A percentile compares a stretch with the other conserved stretches of the same genome.
Evolutionary conservation across 2,888 invertebrate genomes (phyloP).

Genomic region (Litoditis marina): DNA sequence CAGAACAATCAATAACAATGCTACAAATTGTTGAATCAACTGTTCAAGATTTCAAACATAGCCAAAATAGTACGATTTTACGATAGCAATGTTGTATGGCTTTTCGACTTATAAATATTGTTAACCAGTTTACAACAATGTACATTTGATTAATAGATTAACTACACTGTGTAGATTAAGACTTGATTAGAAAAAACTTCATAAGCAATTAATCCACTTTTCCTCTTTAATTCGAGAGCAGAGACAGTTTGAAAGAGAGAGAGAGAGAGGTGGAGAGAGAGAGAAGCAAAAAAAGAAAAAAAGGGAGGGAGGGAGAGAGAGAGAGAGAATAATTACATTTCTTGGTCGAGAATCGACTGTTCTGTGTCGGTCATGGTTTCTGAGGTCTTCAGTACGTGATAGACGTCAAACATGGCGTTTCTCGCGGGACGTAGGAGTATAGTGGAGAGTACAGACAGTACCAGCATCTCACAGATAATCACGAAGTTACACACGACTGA

Average conservation of each 20-base stretch:
- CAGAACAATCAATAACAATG: too few species aligned
- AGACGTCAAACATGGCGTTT: slow-evolving; percentile 46
- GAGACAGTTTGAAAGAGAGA: slow-evolving; percentile 8
- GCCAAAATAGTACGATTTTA: too few species aligned
- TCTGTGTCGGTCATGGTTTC: slow-evolving; percentile 31
- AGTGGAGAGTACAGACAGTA: slow-evolving; percentile 51
- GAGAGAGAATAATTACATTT: slow-evolving; percentile 8
- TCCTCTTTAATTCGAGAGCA: too few species aligned
- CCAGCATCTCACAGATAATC: slow-evolving; percentile 56
- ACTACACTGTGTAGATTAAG: too few species aligned
- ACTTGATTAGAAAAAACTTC: too few species aligned
- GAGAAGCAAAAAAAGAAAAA: slow-evolving; percentile 5
- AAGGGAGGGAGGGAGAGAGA: slow-evolving; percentile 8
- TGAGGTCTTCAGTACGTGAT: slow-evolving; percentile 13
- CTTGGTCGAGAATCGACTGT: slow-evolving; percentile 31
- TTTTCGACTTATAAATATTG: too few species aligned
- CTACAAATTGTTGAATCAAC: too few species aligned
- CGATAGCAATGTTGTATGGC: too few species aligned
- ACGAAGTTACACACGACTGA: slow-evolving; percentile 60
- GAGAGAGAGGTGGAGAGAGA: slow-evolving; percentile 1
- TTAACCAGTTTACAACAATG: too few species aligned
- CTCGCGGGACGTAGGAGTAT: slow-evolving; percentile 47
- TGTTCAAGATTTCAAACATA: too few species aligned
- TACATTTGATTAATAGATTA: too few species aligned
- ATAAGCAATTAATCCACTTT: too few species aligned